Evolutionary conservation across 2,797 vertebrate genomes (phyloP).

Genomic region (Vipera ursinii): DNA sequence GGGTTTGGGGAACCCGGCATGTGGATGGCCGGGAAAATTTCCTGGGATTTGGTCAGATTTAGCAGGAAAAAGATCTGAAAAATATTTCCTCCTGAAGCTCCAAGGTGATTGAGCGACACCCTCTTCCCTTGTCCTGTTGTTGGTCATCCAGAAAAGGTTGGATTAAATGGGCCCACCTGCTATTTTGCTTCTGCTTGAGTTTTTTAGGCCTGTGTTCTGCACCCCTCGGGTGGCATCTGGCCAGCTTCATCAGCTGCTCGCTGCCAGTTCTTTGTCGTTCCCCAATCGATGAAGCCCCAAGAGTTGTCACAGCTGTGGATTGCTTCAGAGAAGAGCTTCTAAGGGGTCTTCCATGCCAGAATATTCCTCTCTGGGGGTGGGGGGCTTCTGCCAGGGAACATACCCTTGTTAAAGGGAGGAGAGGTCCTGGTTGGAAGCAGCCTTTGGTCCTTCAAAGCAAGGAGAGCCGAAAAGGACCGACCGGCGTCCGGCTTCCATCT

Average conservation of each 20-base stretch:
- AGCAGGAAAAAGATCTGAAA: neutral
- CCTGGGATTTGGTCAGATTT: too few species aligned
- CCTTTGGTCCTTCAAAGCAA: neutral
- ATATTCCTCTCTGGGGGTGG: neutral
- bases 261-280: neutral
- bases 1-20: neutral
- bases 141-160: neutral
- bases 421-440: neutral
- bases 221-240: fast-evolving
- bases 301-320: neutral
- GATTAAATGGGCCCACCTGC: neutral
- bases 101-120: neutral
- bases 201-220: neutral
- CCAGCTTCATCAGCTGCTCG: conserved; percentile 43
- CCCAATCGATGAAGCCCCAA: conserved; percentile 18
- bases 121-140: neutral
- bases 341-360: neutral
- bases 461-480: neutral
- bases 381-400: neutral
- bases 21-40: neutral
- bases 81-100: neutral
- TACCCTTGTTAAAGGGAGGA: neutral
- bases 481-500: neutral
- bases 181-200: neutral
- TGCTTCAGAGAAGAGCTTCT: conserved; percentile 14